Conservation (phyloP, 2,113 vertebrate species). For the Typhlomys cinereus region DNA sequence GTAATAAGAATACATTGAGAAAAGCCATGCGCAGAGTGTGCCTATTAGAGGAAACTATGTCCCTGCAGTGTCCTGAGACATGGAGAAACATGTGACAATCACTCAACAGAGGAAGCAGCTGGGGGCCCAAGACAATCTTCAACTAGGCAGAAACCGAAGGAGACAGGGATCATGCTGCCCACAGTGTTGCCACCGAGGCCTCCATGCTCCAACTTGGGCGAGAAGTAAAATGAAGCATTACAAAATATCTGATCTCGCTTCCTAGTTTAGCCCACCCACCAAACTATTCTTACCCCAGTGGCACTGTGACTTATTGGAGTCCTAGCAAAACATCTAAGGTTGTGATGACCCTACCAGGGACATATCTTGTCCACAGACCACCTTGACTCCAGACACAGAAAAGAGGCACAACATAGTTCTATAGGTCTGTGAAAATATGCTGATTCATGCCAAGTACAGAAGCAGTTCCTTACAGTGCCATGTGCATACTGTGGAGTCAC, state of each 20-base stretch:
- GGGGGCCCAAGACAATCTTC: background rate
- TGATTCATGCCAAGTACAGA: background rate
- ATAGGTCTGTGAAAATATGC: background rate
- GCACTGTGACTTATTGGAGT: background rate
- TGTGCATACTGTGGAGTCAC: fast-evolving
- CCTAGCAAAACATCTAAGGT: background rate
- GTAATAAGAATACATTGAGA: conserved; percentile 48
- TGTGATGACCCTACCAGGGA: background rate
- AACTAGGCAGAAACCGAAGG: background rate
- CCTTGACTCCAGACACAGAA: background rate
- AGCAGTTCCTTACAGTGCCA: background rate
- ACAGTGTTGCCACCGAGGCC: background rate
- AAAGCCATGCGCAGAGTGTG: conserved; percentile 36
- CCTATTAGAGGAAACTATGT: conserved; percentile 42
- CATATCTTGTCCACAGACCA: background rate
- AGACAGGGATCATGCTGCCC: background rate
- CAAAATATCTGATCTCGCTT: background rate
- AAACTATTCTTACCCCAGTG: background rate
- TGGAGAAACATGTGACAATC: background rate
- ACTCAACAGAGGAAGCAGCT: background rate
- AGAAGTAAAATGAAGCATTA: background rate
- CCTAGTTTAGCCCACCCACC: background rate
- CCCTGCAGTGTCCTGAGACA: background rate
- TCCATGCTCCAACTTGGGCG: background rate
- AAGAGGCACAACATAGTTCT: background rate